Conservation (phyloP, 2,113 vertebrate species). For the Boulengeromyrus knoepffleri region DNA sequence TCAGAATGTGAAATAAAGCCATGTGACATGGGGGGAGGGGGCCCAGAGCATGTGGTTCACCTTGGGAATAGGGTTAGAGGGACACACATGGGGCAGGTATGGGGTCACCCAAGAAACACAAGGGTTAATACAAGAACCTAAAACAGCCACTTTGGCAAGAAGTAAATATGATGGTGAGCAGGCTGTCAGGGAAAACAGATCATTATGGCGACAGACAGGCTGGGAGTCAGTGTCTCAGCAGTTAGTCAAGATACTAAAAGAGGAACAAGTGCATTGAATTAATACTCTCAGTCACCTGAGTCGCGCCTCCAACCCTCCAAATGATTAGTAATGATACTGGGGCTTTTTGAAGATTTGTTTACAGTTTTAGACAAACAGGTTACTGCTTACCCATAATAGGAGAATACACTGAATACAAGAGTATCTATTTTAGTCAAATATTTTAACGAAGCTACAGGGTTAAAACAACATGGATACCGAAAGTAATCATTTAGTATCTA, state of each 20-base stretch:
- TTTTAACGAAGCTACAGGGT: neutral
- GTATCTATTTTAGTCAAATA: neutral
- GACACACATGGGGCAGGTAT: neutral
- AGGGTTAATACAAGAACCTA: neutral
- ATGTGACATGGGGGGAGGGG: neutral
- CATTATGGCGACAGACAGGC: neutral
- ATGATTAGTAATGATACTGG: neutral
- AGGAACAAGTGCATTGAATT: neutral
- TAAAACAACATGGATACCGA: neutral
- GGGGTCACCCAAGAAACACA: neutral
- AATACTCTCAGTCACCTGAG: neutral
- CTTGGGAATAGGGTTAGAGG: neutral
- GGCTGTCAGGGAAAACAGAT: neutral
- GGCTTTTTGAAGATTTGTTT: neutral
- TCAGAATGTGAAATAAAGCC: neutral
- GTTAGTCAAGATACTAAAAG: neutral
- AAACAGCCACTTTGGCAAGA: neutral
- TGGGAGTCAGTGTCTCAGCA: neutral
- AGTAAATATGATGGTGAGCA: neutral
- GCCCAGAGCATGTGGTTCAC: neutral
- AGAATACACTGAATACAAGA: neutral
- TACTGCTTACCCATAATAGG: neutral
- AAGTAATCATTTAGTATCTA: neutral
- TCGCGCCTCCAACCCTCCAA: neutral
- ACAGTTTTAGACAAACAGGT: neutral